These are phyloP conservation scores for Tridacna crocea DNA, from an alignment of 2,888 invertebrate species.

Conservation along the genomic window DNA sequence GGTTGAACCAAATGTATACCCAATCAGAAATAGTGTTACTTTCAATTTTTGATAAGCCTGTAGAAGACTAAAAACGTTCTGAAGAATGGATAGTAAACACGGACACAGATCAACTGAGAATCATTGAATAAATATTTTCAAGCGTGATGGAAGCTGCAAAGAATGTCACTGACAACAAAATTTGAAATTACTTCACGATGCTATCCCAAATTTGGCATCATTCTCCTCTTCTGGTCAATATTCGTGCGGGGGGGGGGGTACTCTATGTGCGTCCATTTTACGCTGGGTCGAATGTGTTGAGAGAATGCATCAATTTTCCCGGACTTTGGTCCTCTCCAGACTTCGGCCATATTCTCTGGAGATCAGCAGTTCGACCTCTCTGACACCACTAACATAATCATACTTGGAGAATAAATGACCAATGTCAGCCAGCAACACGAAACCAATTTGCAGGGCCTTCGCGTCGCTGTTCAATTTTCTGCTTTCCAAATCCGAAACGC, in stretches of 20 bases:
- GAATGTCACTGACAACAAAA: no score
- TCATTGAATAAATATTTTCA: no score
- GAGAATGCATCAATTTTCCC: slow-evolving; percentile 30
- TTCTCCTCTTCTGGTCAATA: background rate
- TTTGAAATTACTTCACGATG: no score
- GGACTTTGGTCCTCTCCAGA: slow-evolving; percentile 19
- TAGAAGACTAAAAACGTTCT: no score
- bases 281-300: slow-evolving; percentile 7
- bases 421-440: slow-evolving; percentile 60
- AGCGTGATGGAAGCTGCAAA: no score
- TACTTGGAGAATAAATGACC: slow-evolving; percentile 61
- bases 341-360: slow-evolving; percentile 57
- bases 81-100: no score
- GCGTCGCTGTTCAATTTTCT: slow-evolving; percentile 62
- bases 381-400: slow-evolving; percentile 64
- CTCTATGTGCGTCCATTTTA: slow-evolving; percentile 24
- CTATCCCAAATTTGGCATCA: no score
- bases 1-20: no score
- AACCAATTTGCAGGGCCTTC: slow-evolving; percentile 61
- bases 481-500: slow-evolving; percentile 65
- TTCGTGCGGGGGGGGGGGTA: background rate
- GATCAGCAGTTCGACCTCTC: slow-evolving; percentile 35
- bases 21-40: no score
- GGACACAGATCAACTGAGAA: no score
- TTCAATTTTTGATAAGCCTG: no score